Conservation (phyloP, 1,140 invertebrate species). For the Panagrolaimus sp. region DNA sequence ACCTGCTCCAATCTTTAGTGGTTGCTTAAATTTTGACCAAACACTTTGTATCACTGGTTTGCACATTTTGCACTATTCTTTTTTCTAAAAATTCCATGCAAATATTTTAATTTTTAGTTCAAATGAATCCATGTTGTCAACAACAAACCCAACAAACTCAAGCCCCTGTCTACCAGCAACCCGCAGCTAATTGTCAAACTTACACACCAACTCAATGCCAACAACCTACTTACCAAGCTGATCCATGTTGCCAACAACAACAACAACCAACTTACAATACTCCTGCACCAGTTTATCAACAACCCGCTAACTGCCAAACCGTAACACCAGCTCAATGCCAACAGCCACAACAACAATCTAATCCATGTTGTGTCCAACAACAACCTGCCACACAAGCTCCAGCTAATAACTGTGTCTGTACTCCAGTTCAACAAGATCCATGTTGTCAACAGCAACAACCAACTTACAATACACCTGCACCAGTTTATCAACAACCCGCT, state of each 20-base stretch:
- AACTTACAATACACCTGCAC: neutral
- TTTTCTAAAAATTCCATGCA: too few relatives aligned
- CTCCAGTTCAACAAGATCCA: neutral
- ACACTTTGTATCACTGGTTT: too few relatives aligned
- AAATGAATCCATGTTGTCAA: too few relatives aligned
- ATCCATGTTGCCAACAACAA: neutral
- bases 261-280: neutral
- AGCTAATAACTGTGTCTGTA: neutral
- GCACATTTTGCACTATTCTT: too few relatives aligned
- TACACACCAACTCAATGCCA: neutral
- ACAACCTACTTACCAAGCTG: neutral
- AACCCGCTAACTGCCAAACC: constrained; percentile 14
- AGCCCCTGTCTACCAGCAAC: neutral
- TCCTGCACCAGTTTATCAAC: neutral
- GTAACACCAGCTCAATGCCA: neutral
- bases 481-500: too few relatives aligned
- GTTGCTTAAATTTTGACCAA: too few relatives aligned
- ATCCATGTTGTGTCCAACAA: constrained; percentile 1
- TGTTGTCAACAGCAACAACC: constrained; percentile 6
- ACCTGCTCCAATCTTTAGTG: too few relatives aligned
- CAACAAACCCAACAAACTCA: neutral
- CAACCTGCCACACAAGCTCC: neutral
- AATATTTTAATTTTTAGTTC: too few relatives aligned
- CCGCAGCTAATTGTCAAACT: neutral
- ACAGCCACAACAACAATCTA: neutral